Base-by-base conservation (phyloP, 2,797 vertebrate genomes). In the Glossophaga mutica region DNA sequence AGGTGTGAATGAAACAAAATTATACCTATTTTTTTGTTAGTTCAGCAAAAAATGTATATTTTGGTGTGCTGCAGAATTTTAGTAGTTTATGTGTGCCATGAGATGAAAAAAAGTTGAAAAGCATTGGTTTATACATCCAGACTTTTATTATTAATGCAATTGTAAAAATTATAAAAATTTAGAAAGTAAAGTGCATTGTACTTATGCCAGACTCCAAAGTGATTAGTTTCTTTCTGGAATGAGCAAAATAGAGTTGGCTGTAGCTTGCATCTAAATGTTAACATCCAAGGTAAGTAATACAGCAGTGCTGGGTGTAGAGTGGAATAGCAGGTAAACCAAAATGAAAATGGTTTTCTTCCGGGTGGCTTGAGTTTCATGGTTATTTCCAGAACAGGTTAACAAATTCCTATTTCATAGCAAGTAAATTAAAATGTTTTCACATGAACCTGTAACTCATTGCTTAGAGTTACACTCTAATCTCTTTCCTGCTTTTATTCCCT, bases 151-250 rank as follows among this genome's bases (percentile, higher is more conserved):
- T 82, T 70, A 77, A 34, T 67, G 7, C 74, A 83, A 59, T 62
- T 86, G 26, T 24, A 88, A 77, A 84, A n/a, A 67, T 94, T 81
- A 67, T 1, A 82, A 21, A 52, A 55, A 67, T 96, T 91, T 24
- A n/a, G 91, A 93, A 77, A 79, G n/a, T 29, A 46, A 73, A 95
- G 29, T 83, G 6, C 1, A 32, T 77, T 71, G 3, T 91, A 9
- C 22, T 84, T 70, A 74, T 29, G 32, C 62, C 46, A 70, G 15
- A 48, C 16, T 89, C 18, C 32, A 65, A 93, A 73, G 6, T 77
- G n/a, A n/a, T 46, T 88, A 42, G 62, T 86, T 95, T 90, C 19
- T 89, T 91, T 78, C 21, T 92, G 21, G 29, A 90, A 68, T 57
- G 19, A 79, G 37, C 62, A 92, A 82, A 88, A n/a, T 79, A 50